phyloP scores from a whole-genome alignment of 30 jellyfish, hydroid and myxozoan genomes.

The Aurelia coerulea region DNA sequence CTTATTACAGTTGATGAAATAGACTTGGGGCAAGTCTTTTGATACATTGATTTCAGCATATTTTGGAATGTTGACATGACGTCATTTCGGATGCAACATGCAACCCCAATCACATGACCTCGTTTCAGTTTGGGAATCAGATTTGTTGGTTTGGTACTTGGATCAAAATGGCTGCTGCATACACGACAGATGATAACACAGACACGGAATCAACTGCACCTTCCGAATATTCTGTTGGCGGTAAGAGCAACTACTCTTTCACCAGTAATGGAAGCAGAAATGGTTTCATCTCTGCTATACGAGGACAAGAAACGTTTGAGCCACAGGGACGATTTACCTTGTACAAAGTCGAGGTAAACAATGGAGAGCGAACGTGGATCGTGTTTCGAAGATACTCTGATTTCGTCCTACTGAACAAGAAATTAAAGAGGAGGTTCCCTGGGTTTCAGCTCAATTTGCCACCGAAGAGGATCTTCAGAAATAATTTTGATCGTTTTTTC shows the following conservation, averaged over 20 bases:
- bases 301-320: conserved; percentile 75
- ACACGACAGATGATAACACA: background rate
- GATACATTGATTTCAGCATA: too few relatives aligned
- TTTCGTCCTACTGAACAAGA: conserved; percentile 77
- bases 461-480: conserved; percentile 81
- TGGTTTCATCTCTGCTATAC: conserved; percentile 59
- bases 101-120: too few relatives aligned
- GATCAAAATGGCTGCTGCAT: conserved; percentile 9
- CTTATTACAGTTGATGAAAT: too few relatives aligned
- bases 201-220: conserved; percentile 29
- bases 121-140: too few relatives aligned
- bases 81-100: too few relatives aligned
- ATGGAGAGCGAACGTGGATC: conserved; percentile 78
- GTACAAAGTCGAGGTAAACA: conserved; percentile 78
- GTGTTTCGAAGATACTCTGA: conserved; percentile 91
- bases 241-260: conserved; percentile 40
- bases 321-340: conserved; percentile 88
- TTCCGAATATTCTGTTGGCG: conserved; percentile 30
- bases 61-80: too few relatives aligned
- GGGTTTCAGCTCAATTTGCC: conserved; percentile 78
- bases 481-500: conserved; percentile 64
- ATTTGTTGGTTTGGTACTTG: too few relatives aligned
- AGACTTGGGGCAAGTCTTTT: too few relatives aligned
- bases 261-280: conserved; percentile 12
- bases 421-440: conserved; percentile 70